A percentile compares a stretch with the other conserved stretches of the same genome.
phyloP scores from a whole-genome alignment of 2,113 vertebrate genomes.

The Caretta caretta region DNA sequence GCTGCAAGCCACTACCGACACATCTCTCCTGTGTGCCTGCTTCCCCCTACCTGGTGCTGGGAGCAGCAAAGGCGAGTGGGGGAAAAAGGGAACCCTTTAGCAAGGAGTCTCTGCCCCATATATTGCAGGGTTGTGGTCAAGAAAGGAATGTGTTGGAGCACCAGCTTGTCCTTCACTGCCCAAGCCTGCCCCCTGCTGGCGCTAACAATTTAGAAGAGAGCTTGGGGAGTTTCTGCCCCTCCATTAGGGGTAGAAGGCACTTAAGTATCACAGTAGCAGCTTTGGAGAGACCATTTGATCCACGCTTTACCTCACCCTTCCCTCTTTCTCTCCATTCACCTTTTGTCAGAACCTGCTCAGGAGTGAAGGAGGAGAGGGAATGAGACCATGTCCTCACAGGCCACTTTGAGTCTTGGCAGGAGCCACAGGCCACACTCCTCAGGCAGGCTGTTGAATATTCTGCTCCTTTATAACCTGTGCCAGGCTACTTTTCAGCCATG shows the following conservation, averaged over 20 bases:
- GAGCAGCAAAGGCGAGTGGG: neutral
- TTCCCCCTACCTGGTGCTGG: neutral
- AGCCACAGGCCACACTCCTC: accelerated
- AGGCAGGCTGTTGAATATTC: neutral
- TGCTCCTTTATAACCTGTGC: neutral
- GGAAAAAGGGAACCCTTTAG: neutral
- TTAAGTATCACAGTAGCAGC: neutral
- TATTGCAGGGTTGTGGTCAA: accelerated
- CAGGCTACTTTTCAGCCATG: no score
- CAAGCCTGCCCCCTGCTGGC: neutral
- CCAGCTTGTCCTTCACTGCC: accelerated
- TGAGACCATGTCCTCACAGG: no score
- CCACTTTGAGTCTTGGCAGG: no score
- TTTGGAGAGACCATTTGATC: accelerated
- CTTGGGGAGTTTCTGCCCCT: neutral
- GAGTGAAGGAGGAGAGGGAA: no score
- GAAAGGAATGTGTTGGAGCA: neutral
- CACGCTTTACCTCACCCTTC: accelerated
- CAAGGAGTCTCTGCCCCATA: neutral
- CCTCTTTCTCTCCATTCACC: neutral
- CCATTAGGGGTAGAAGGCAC: neutral
- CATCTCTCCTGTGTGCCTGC: accelerated
- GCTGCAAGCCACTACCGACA: neutral
- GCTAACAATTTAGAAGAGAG: neutral
- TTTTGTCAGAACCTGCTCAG: neutral